phyloP scores from a whole-genome alignment of 2,888 invertebrate genomes.

The Halocaridina rubra region DNA sequence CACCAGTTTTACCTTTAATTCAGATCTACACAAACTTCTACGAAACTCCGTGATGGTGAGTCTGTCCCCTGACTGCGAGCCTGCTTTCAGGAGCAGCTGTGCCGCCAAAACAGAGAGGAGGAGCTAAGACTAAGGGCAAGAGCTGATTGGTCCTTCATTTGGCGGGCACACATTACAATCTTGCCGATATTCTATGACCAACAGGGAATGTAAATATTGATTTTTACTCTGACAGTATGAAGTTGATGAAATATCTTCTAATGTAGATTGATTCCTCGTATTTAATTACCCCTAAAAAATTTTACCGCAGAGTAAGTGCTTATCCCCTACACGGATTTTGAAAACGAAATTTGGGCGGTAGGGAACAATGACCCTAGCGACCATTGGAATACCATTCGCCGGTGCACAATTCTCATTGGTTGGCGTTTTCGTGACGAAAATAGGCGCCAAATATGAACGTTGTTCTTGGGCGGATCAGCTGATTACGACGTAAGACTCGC shows the following conservation, averaged over 20 bases:
- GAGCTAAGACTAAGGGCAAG: neutral
- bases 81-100: no score
- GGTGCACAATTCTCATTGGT: conserved; percentile 24
- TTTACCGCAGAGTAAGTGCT: no score
- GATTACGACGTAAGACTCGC: no score
- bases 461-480: conserved; percentile 15
- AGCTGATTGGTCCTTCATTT: conserved; percentile 22
- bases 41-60: no score
- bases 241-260: no score
- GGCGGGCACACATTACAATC: neutral
- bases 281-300: no score
- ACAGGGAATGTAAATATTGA: conserved; percentile 42
- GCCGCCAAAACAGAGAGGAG: conserved; percentile 47
- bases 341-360: conserved; percentile 18
- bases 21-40: conserved; percentile 13
- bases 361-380: conserved; percentile 51
- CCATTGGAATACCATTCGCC: conserved; percentile 26
- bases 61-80: no score
- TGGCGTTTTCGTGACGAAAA: neutral
- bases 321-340: no score
- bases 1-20: conserved; percentile 10
- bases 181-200: neutral
- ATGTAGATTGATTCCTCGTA: no score
- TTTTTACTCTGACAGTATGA: neutral
- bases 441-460: conserved; percentile 44